Evolutionary conservation across 2,797 vertebrate genomes (phyloP), one percentile per base, ranked within the genome.

Genomic region (Eulemur mongoz): DNA sequence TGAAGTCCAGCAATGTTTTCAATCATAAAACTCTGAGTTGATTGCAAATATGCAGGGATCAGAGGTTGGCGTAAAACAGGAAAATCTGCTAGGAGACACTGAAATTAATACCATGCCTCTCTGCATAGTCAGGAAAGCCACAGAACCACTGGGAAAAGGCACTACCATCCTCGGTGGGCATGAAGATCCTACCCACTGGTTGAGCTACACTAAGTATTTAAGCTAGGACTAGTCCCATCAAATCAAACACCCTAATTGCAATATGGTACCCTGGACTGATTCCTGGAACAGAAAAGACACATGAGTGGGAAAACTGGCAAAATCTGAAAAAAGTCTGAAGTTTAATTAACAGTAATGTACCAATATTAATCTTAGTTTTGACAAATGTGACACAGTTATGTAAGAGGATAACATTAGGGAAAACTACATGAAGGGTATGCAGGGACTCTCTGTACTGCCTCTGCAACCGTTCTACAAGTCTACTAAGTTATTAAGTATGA

Each of bases 1-100:
- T 3, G 12, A 35, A 91, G 57, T 81, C 54, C 48, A 78, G 65
- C n/a, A 76, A 57, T 52, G 80, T 73, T 93, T 89, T 92, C 83
- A 80, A 32, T 95, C 93, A 82, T 85, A 70, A 78, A 95, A 72
- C 57, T 45, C 79, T 61, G n/a, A 75, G 86, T 14, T 95, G 78
- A 96, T 20, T 91, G 15, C 69, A 97, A 96, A 96, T 50, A 81
- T 2, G 1, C 65, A 93, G 25, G 40, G 85, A 79, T 43, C 7
- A 3, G 48, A 59, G 67, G 75, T 43, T 84, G 81, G 59, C 72
- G 6, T 48, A 78, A 96, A 35, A 67, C 7, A 86, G 40, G 50
- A 83, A 95, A 91, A 72, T 35, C 35, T 43, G 48, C 84, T 50
- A 25, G 38, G 38, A 89, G 45, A 88, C 32, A 22, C 6, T 18